phyloP scores from a whole-genome alignment of 2,113 vertebrate genomes.

The Rhinoderma darwinii region DNA sequence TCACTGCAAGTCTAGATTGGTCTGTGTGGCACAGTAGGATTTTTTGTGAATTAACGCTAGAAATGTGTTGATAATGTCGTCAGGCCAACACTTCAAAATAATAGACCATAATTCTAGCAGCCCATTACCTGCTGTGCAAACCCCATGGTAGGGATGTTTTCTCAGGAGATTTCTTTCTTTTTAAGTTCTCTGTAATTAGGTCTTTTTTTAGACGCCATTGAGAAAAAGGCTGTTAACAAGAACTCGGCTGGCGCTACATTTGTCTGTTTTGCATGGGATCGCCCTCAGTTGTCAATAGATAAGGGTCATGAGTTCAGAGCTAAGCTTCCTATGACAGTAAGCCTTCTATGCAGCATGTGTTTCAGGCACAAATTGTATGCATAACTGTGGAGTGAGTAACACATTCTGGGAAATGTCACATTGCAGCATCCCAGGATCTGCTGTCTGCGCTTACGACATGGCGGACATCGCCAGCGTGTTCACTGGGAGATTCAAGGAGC shows the following conservation, averaged over 20 bases:
- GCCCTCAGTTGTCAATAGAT: constrained; percentile 61
- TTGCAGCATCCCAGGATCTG: constrained; percentile 95
- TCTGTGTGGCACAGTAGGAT: constrained; percentile 21
- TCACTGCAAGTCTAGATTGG: constrained; percentile 56
- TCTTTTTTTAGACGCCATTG: constrained; percentile 60
- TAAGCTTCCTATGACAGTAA: constrained; percentile 61
- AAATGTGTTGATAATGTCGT: constrained; percentile 54
- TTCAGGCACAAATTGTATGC: constrained; percentile 59
- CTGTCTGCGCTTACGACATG: constrained; percentile 98
- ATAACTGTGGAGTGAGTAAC: constrained; percentile 65
- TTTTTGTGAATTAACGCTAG: constrained; percentile 11
- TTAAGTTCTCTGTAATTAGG: constrained; percentile 54
- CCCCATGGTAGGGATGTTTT: constrained; percentile 36
- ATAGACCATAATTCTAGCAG: constrained; percentile 49
- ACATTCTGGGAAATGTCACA: constrained; percentile 67
- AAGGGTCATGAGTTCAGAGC: constrained; percentile 60
- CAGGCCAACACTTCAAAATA: constrained; percentile 57
- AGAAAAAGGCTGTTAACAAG: constrained; percentile 60
- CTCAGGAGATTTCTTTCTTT: constrained; percentile 39
- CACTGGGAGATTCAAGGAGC: constrained; percentile 96
- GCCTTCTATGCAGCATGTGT: constrained; percentile 62
- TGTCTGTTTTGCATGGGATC: constrained; percentile 56
- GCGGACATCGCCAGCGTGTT: constrained; percentile 91
- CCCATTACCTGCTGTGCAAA: constrained; percentile 5
- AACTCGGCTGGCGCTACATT: constrained; percentile 54